Base-by-base conservation (phyloP, 2,888 invertebrate genomes). In the Sycophila texana region DNA sequence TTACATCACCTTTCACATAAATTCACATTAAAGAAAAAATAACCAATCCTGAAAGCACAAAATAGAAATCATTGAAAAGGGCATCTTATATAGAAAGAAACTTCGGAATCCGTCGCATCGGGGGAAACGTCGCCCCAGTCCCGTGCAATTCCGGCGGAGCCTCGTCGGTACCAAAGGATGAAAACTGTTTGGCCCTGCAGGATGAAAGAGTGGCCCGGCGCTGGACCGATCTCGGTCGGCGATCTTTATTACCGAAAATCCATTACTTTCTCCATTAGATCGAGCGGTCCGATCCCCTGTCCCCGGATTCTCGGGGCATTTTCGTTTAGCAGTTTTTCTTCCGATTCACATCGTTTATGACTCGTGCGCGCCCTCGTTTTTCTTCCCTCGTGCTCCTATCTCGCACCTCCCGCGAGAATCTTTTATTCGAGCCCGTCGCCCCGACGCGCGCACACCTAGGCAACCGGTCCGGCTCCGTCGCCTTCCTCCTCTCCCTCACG, bases 301-400 rank as follows among this genome's bases (percentile, higher is more conserved):
- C 82, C 85, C 84, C 85, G 83, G 83, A 82, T 83, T 83, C 84
- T 16, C 57, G 49, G 82, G 85, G 86, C 86, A 87, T 89, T 90
- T 90, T 89, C 89, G 89, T 89, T 90, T 90, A 90, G 89, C 90
- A 90, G 89, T 90, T 89, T 89, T 89, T 89, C 90, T 88, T 88
- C 86, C 86, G 86, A 87, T 87, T 87, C 85, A 83, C 87, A 84
- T 85, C 89, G 86, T 89, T 89, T 89, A 88, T 87, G 88, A 88
- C 89, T 74, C 65, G 16, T 20, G 16, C 73, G 26, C 58, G 39
- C 22, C 61, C 61, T 55, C 79, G 70, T 63, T 30, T 61, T 58
- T 67, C 58, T 65, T 57, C 77, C 67, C 76, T 49, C 70, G 12
- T 20, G 68, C 2, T 65, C 60, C 70, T 63, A 63, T 81, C 53